Evolutionary conservation across 2,797 vertebrate genomes (phyloP).

Genomic region (Helarctos malayanus): DNA sequence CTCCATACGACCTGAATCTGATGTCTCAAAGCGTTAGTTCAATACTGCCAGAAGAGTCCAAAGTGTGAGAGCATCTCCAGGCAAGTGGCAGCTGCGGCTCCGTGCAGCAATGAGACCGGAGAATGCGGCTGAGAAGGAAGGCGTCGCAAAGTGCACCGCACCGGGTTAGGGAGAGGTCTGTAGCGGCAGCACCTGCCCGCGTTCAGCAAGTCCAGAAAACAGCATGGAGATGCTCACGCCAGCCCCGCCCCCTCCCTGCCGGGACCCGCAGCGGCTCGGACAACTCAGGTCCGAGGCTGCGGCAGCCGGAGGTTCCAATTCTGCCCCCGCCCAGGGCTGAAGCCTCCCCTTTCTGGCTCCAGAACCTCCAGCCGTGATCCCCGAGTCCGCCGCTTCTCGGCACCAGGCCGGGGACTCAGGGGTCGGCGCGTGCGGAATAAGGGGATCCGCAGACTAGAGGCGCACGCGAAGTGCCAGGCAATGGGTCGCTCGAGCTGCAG

Average conservation of each 20-base stretch:
- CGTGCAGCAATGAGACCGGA: background rate
- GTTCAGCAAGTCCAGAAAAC: background rate
- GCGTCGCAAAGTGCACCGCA: too few species aligned
- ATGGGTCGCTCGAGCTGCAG: background rate
- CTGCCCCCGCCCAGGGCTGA: background rate
- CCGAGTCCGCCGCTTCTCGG: background rate
- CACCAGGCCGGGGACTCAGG: accelerated
- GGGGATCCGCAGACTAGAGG: background rate
- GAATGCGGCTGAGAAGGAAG: accelerated
- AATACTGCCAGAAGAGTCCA: background rate
- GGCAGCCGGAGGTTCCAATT: background rate
- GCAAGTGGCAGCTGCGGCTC: background rate
- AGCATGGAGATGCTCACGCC: background rate
- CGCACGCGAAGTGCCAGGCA: background rate
- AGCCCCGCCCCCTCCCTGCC: background rate
- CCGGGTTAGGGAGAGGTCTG: background rate
- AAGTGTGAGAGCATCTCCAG: background rate
- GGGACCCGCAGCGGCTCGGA: accelerated
- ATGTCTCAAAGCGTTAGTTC: background rate
- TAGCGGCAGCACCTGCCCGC: background rate
- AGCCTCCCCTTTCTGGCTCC: background rate
- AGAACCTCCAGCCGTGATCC: background rate
- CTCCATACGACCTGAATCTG: background rate
- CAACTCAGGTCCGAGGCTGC: background rate
- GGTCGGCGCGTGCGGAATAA: too few species aligned